Evolutionary conservation across 2,888 invertebrate species (phyloP), one percentile per base, ranked within the genome.

Genomic region (Myathropa florea): DNA sequence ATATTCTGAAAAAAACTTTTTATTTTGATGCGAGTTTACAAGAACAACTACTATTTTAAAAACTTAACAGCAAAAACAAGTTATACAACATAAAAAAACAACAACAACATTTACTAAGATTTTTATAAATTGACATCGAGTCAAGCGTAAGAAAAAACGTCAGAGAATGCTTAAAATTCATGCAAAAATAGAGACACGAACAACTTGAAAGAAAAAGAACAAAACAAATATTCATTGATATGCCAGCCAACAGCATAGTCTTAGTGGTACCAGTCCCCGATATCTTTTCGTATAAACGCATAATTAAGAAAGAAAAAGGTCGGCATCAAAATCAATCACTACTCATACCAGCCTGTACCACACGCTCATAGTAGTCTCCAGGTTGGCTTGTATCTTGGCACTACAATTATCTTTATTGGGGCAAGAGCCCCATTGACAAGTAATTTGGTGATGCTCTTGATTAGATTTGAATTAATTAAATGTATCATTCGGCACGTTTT

Each of bases 221-320:
- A 64, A 75, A 75, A 68, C 68, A 75, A 75, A 81, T 75, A 63
- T 75, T 63, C 68, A 81, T 81, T 70, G 70, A 75, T 80, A 80
- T 80, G 78, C 72, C 67, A 73, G 68, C 75, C 64, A 28, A 21
- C 63, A 36, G 68, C 57, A 33, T 30, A 64, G 71, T 81, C 61
- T 87, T 65, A 36, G 63, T 75, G 83, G 88, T 88, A 89, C 88
- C 88, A 89, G 88, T 75, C 83, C 68, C 36, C 88, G 88, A 88
- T 68, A 68, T 88, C 88, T 88, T 88, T 84, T 82, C 61, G 87
- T 78, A 88, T 88, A 83, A 72, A 85, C 67, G 64, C 78, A 86
- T 83, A 79, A 88, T 72, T 81, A 76, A 81, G 57, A 81, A 61
- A 61, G 60, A 72, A 83, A 77, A 82, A 78, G 82, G 70, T 78